phyloP scores from a whole-genome alignment of 1,140 invertebrate genomes.

The Heterodera carotae region DNA sequence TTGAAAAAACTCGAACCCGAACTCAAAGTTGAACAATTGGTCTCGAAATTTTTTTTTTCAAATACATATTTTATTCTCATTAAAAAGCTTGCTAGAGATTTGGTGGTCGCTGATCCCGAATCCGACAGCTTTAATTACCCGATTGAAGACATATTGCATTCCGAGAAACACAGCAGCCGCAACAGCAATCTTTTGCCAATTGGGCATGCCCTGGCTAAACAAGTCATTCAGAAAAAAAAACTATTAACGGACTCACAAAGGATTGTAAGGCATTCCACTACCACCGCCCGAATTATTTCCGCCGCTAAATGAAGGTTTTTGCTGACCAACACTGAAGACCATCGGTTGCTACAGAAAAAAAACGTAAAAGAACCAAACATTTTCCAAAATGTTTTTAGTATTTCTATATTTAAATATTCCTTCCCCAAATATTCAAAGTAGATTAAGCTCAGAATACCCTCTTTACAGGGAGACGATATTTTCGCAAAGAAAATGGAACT shows the following conservation, averaged over 20 bases:
- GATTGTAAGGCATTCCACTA: neutral
- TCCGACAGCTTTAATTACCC: neutral
- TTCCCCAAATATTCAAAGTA: too few relatives aligned
- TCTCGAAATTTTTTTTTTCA: neutral
- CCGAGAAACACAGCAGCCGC: constrained; percentile 48
- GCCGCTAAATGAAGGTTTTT: neutral
- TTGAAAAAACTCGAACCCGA: too few relatives aligned
- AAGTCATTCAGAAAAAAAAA: neutral
- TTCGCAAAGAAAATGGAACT: too few relatives aligned
- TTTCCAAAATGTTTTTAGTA: neutral
- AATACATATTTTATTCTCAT: neutral
- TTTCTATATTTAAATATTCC: too few relatives aligned
- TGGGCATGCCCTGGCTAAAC: constrained; percentile 20
- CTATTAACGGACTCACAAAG: neutral
- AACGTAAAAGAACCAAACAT: neutral
- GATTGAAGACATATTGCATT: constrained; percentile 52
- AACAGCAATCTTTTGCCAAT: constrained; percentile 59
- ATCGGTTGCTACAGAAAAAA: neutral
- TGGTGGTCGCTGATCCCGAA: too few relatives aligned
- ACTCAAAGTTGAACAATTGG: too few relatives aligned
- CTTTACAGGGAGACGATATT: too few relatives aligned
- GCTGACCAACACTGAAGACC: neutral
- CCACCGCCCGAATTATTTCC: neutral
- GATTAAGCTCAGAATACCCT: too few relatives aligned
- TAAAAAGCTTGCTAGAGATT: too few relatives aligned